phyloP scores from a whole-genome alignment of 2,888 invertebrate species.

The Chrysomela aeneicollis region DNA sequence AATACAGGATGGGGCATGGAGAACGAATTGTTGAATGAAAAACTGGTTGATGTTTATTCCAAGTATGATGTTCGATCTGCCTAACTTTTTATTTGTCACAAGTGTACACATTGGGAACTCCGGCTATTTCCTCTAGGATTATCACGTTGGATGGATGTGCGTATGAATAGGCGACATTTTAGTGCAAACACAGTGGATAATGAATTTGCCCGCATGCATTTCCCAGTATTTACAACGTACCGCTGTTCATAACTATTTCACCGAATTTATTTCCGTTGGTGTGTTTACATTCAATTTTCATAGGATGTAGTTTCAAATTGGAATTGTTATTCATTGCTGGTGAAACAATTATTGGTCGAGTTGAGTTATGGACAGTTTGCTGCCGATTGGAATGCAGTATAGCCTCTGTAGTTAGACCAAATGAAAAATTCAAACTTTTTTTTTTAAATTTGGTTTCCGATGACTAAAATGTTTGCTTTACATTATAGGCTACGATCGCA shows the following conservation, averaged over 20 bases:
- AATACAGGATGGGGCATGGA: too few species aligned
- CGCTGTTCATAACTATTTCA: constrained; percentile 32
- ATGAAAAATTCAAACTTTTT: too few species aligned
- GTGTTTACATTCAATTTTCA: constrained; percentile 40
- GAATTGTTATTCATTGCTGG: constrained; percentile 31
- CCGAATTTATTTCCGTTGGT: constrained; percentile 36
- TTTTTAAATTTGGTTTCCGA: too few species aligned
- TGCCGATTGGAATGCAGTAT: too few species aligned
- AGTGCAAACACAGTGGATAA: constrained; percentile 11
- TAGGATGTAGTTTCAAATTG: constrained; percentile 35
- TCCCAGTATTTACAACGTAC: constrained; percentile 30
- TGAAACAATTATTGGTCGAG: too few species aligned
- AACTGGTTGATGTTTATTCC: too few species aligned
- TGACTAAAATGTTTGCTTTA: too few species aligned
- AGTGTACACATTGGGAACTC: background rate
- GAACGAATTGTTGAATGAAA: too few species aligned
- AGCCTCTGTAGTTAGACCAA: too few species aligned
- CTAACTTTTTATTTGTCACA: background rate
- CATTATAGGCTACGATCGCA: too few species aligned
- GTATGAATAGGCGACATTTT: background rate
- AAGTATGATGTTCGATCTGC: too few species aligned
- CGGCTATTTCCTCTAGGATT: background rate
- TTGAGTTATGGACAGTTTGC: too few species aligned
- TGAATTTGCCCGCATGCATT: constrained; percentile 1
- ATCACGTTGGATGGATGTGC: background rate